Conservation (phyloP, 35 echinoderm and acorn worm genomes). For the Ptychodera flava region DNA sequence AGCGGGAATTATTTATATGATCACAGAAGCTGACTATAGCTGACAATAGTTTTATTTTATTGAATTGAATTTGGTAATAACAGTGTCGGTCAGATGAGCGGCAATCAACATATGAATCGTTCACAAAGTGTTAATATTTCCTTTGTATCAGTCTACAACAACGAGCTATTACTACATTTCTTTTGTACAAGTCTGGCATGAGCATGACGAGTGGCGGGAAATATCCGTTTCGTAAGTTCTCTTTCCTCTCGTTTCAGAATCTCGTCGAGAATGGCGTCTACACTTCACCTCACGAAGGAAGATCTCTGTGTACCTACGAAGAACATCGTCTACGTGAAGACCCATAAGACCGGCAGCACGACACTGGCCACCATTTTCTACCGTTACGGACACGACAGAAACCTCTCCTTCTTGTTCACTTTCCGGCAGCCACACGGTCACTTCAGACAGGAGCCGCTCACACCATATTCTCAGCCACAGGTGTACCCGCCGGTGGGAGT, state of each 20-base stretch:
- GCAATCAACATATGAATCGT: neutral
- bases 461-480: neutral
- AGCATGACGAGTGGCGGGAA: too few species aligned
- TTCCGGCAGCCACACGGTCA: constrained; percentile 4
- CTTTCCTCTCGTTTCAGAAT: neutral
- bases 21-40: too few species aligned
- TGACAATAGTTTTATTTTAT: too few species aligned
- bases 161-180: too few species aligned
- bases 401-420: constrained; percentile 29
- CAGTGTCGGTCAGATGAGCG: neutral
- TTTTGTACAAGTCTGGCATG: too few species aligned
- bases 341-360: constrained; percentile 47
- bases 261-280: neutral
- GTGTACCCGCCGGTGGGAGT: neutral
- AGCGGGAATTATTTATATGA: too few species aligned
- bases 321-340: constrained; percentile 38
- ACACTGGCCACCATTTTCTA: constrained; percentile 20
- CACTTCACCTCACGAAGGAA: neutral
- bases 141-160: neutral
- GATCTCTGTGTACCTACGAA: neutral
- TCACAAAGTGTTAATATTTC: neutral
- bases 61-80: too few species aligned
- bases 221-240: too few species aligned
- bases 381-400: constrained; percentile 18
- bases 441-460: neutral